These are phyloP conservation scores for Hoplostethus mediterraneus DNA, from an alignment of 2,797 vertebrate genomes.

Conservation along the genomic window DNA sequence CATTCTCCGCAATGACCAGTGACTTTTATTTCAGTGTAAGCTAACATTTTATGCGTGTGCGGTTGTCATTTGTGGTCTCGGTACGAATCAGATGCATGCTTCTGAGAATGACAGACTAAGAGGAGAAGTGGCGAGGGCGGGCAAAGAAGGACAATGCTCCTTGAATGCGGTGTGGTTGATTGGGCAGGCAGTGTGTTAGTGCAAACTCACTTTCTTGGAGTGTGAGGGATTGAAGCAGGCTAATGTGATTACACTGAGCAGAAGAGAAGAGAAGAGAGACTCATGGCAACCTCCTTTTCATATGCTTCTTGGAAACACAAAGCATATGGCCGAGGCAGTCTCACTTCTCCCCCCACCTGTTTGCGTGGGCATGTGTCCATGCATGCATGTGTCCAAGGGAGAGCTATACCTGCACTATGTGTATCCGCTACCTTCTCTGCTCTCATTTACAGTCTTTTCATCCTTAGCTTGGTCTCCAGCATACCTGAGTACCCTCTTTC, in stretches of 20 bases:
- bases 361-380: constrained; percentile 26
- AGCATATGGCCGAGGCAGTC: constrained; percentile 50
- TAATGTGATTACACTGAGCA: constrained; percentile 73
- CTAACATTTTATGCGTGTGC: background rate
- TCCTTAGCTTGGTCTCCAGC: background rate
- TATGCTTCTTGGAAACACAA: constrained; percentile 68
- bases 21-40: background rate
- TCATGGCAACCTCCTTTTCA: constrained; percentile 44
- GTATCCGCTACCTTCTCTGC: background rate
- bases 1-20: constrained; percentile 23
- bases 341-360: constrained; percentile 43
- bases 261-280: constrained; percentile 42
- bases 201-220: constrained; percentile 42
- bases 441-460: constrained; percentile 3
- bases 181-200: constrained; percentile 48
- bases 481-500: constrained; percentile 27
- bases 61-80: background rate
- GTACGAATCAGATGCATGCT: constrained; percentile 4
- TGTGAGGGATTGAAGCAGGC: constrained; percentile 53
- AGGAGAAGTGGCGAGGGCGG: constrained; percentile 3
- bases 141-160: constrained; percentile 27
- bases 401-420: constrained; percentile 14
- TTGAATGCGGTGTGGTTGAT: constrained; percentile 52
- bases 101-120: constrained; percentile 15
- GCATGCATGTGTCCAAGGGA: constrained; percentile 8